phyloP scores from a whole-genome alignment of 2,113 vertebrate species.

The Phrynocephalus versicolor region DNA sequence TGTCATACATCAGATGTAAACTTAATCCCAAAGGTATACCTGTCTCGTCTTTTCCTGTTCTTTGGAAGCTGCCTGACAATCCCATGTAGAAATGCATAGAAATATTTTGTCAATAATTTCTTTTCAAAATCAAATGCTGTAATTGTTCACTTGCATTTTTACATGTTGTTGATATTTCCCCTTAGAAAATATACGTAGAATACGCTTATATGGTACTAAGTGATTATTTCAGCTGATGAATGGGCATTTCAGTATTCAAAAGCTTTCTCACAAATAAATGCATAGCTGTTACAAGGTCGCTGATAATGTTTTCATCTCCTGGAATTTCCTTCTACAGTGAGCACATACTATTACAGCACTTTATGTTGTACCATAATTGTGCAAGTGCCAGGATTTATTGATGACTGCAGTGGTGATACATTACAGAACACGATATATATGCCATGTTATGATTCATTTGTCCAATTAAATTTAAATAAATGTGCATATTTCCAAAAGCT shows the following conservation, averaged over 20 bases:
- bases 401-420: background rate
- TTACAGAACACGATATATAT: background rate
- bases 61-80: background rate
- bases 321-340: background rate
- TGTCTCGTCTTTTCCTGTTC: slow-evolving; percentile 13
- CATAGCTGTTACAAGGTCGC: background rate
- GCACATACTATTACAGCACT: background rate
- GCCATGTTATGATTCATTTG: background rate
- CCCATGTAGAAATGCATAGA: slow-evolving; percentile 40
- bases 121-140: background rate
- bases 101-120: slow-evolving; percentile 15
- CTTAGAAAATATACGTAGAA: no score
- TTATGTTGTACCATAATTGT: background rate
- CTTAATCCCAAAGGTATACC: slow-evolving; percentile 33
- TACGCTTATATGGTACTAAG: no score
- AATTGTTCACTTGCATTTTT: background rate
- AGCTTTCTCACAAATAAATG: background rate
- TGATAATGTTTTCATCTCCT: background rate
- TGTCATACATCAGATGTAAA: slow-evolving; percentile 20
- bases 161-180: background rate
- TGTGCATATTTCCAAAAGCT: background rate
- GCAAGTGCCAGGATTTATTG: background rate
- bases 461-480: background rate
- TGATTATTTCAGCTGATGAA: background rate
- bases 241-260: background rate